Conservation (phyloP, 2,797 vertebrate species). For the Tragopan temminckii region DNA sequence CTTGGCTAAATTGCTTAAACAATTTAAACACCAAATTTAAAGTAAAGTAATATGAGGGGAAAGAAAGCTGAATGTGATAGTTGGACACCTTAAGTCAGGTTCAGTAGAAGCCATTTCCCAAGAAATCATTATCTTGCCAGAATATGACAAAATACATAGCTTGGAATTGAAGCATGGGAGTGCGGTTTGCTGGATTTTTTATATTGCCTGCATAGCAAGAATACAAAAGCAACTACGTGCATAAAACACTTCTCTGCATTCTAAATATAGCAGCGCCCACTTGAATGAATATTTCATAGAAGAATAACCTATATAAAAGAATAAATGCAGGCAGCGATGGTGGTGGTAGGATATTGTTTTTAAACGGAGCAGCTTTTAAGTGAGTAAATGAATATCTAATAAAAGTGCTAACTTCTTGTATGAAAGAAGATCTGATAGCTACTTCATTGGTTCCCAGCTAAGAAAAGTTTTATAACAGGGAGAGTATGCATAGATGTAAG, state of each 20-base stretch:
- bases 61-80: background rate
- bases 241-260: constrained; percentile 50
- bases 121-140: background rate
- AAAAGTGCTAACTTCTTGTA: background rate
- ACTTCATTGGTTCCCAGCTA: background rate
- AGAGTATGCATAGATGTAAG: background rate
- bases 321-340: background rate
- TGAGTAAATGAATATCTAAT: constrained; percentile 50
- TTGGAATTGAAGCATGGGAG: constrained; percentile 15
- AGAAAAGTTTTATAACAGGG: constrained; percentile 1
- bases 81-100: background rate
- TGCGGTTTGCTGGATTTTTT: constrained; percentile 12
- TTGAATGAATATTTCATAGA: constrained; percentile 73
- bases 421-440: background rate
- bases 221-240: constrained; percentile 61
- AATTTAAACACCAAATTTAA: background rate
- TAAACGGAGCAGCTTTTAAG: constrained; percentile 45
- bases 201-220: constrained; percentile 40
- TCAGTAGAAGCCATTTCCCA: background rate
- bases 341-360: constrained; percentile 58
- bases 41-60: background rate
- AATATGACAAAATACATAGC: background rate
- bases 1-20: background rate
- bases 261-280: constrained; percentile 69
- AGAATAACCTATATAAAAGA: constrained; percentile 66